phyloP scores from a whole-genome alignment of 2,888 invertebrate genomes.

The Patella depressa region DNA sequence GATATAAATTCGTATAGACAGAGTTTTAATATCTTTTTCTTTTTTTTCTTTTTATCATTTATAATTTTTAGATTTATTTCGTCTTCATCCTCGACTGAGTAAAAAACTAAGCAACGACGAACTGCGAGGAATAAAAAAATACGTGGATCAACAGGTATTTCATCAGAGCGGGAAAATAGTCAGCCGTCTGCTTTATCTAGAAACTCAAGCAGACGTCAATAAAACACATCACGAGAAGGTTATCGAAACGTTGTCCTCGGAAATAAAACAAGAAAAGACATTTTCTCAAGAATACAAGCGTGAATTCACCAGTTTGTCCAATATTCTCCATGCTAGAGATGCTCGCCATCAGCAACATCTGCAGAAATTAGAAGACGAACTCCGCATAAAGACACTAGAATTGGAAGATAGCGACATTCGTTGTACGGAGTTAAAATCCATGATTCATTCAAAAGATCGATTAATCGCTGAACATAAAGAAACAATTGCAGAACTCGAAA shows the following conservation, averaged over 20 bases:
- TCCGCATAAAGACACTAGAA: not conserved
- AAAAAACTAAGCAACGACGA: slow-evolving; percentile 4
- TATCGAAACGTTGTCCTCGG: not conserved
- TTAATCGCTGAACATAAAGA: not conserved
- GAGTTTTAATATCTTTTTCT: too few relatives aligned
- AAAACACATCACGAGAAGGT: not conserved
- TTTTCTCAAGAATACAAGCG: not conserved
- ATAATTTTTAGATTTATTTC: not conserved
- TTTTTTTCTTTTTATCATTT: too few relatives aligned
- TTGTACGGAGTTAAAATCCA: not conserved
- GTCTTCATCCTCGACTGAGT: not conserved
- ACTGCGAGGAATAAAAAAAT: not conserved
- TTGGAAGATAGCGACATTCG: not conserved
- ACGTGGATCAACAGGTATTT: not conserved
- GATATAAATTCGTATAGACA: too few relatives aligned
- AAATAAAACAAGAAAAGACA: not conserved
- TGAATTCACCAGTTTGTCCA: not conserved
- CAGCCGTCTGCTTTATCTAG: not conserved
- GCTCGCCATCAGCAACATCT: not conserved
- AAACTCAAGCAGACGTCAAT: not conserved
- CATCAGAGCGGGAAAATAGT: not conserved
- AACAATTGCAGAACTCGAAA: not conserved
- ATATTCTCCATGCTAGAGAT: not conserved
- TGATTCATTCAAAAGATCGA: not conserved
- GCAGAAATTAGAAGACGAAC: not conserved